Evolutionary conservation across 2,888 invertebrate genomes (phyloP).

Genomic region (Latrodectus hesperus): DNA sequence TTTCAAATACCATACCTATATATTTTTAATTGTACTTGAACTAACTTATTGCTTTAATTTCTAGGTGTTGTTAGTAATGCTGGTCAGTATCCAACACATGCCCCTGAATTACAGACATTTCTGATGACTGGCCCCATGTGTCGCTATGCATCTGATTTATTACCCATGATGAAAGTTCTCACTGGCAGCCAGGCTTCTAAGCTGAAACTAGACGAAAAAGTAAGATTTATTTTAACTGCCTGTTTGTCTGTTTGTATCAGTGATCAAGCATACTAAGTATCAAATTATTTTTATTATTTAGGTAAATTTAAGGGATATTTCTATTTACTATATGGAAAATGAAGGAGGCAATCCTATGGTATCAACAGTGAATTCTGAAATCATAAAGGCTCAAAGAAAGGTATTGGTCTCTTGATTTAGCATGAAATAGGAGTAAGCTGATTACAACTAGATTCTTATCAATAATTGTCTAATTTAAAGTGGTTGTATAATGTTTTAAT

Average conservation of each 20-base stretch:
- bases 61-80: constrained; percentile 84
- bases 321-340: constrained; percentile 70
- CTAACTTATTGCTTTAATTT: constrained; percentile 19
- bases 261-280: too few species aligned
- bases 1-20: not conserved
- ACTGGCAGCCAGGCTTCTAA: constrained; percentile 42
- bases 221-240: not conserved
- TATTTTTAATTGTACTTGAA: not conserved
- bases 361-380: constrained; percentile 64
- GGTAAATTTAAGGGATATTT: constrained; percentile 57
- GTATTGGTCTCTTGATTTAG: constrained; percentile 12
- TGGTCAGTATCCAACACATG: constrained; percentile 82
- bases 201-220: constrained; percentile 68
- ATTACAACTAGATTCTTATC: too few species aligned
- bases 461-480: too few species aligned
- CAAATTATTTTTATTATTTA: constrained; percentile 1
- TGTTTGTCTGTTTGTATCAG: too few species aligned
- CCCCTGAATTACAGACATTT: constrained; percentile 84
- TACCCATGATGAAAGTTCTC: constrained; percentile 83
- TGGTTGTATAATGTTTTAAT: too few species aligned
- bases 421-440: not conserved
- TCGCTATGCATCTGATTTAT: constrained; percentile 87
- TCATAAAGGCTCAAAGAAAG: constrained; percentile 48
- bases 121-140: constrained; percentile 91
- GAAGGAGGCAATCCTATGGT: constrained; percentile 68